Evolutionary conservation across 2,888 invertebrate genomes (phyloP), one percentile per base, ranked within the genome.

Genomic region (Metalampra italica): DNA sequence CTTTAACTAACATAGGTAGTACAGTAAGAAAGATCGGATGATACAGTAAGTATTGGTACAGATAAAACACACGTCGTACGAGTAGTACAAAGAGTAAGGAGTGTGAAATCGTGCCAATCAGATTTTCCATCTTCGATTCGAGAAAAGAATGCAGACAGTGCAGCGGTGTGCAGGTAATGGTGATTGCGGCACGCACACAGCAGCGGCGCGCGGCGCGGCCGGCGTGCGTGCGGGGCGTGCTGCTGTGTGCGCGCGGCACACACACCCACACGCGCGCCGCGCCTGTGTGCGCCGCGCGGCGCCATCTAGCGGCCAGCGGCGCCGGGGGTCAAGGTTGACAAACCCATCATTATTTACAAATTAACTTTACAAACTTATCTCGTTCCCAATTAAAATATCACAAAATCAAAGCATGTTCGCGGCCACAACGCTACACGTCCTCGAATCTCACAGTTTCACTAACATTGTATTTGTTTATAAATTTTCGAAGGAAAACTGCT

Each of bases 321-420:
- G 43, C 65, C 68, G 55, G 56, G 56, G 81, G 80, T 83, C 84
- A 87, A 88, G 85, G 86, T 84, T 84, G 81, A 81, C 74, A 84
- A 85, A 85, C 83, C 72, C 77, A 70, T 81, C 69, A 73, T 73
- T 76, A 82, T 79, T 79, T 78, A 77, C 73, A 69, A 81, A 80
- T 75, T 64, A 73, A 67, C 73, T 71, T 77, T 12, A 30, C 74
- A 70, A 68, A 62, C 52, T 65, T 60, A 62, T 65, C 57, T 55
- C 57, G 54, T 52, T 48, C 48, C 50, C 52, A 55, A 57, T 51
- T 49, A 52, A 55, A 48, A 39, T 55, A 56, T 54, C 51, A 59
- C 46, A 51, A 47, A 38, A 58, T 53, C 55, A 54, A 38, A 52
- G 53, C 54, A 47, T 36, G 15, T 14, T 44, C 32, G 30, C 46